Base-by-base conservation (phyloP, 1,140 invertebrate genomes). In the Trachelipus rathkii region DNA sequence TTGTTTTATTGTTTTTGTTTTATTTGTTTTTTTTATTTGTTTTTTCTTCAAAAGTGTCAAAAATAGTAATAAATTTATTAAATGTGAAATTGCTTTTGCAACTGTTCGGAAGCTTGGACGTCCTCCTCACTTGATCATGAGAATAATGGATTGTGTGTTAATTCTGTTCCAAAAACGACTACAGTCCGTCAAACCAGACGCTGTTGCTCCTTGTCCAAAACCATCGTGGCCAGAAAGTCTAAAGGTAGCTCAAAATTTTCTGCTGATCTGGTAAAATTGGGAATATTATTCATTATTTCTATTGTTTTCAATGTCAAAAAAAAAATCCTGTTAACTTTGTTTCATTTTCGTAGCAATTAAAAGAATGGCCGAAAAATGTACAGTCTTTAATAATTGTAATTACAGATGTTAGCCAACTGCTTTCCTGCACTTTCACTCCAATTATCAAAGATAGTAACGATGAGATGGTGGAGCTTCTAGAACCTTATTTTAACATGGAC, bases 381-480 rank as follows among this genome's bases (percentile, higher is more conserved):
- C 33, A 33, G 6, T 33, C 33, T 1, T 33, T 33, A 33, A 33
- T n/a, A n/a, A 33, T 33, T 6, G 1, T 15, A 13, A 79, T 84
- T 86, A 33, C 82, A 95, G 91, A 91, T 98, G 90, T 97, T 98
- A 95, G 92, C 95, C 0, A 95, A 93, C 95, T n/a, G 96, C 94
- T 19, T 98, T 98, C 84, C 87, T 98, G 19, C n/a, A n/a, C 87
- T 95, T 11, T 73, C 72, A 33, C 86, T 99, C 11, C 93, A 97
- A 95, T 82, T 99, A 97, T 85, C 95, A 98, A 98, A 86, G 96
- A 98, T 84, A 92, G 98, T 68, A 98, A 97, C 83, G 95, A 97
- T 83, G 96, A 98, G 87, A 96, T 96, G 89, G 92, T 98, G 3
- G 96, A 98, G 83, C 86, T 97, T 67, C 85, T 98, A 24, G 88